Evolutionary conservation across 1,140 invertebrate genomes (phyloP), one percentile per base, ranked within the genome.

Genomic region (Arion vulgaris): DNA sequence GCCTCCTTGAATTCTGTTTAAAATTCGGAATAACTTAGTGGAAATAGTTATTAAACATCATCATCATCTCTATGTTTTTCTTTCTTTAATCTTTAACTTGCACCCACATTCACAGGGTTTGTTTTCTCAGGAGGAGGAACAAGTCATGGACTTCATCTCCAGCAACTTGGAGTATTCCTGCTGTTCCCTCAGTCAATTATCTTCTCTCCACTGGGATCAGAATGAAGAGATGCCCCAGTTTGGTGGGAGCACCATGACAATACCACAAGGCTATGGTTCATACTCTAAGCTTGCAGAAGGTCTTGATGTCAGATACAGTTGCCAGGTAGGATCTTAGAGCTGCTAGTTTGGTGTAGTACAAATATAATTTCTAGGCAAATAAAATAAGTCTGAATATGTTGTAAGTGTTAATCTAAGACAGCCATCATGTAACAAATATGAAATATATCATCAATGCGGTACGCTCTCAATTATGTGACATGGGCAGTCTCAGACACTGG

Each of bases 81-180:
- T 45, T 45, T 57, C 1, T 74, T n/a, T 32, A 53, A 80, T 80
- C 28, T 39, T 51, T 9, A 26, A 73, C 0, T 53, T 45, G 17
- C 13, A 34, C 41, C 69, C 51, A 36, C 62, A 39, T 80, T 23
- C n/a, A 71, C 71, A 80, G 78, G 78, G 78, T 71, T 62, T 85
- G 39, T 75, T 80, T 82, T 53, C 71, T 13, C 77, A 92, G 89
- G 88, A 92, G 51, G 89, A 93, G 83, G 88, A 91, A 68, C 85
- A 85, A 32, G 57, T 93, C 28, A 83, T 57, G 53, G 84, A 92
- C 41, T 93, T 92, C 82, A 90, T 93, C 85, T 85, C 92, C 0
- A 87, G 91, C 69, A 93, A 92, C 83, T 81, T 93, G 62, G 93
- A 93, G 85, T 93, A 90, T 85, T 90, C 92, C 0, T 92, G 93